Conservation (phyloP, 2,113 vertebrate species). For the Sarotherodon lohbergeri region DNA sequence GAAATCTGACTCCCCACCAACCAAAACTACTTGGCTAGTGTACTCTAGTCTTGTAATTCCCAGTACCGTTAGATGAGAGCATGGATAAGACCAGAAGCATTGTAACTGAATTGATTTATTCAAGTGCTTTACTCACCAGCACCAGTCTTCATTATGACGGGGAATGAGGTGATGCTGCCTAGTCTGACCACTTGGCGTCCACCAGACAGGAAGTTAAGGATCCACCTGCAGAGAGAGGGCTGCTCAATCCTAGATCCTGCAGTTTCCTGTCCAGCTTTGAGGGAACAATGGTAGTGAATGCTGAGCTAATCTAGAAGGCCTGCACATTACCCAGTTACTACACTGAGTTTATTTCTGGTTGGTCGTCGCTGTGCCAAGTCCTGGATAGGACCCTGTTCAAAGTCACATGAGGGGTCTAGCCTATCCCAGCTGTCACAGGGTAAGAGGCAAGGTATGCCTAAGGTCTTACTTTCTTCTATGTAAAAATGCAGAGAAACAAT, state of each 20-base stretch:
- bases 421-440: not conserved
- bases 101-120: not conserved
- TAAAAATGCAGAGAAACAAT: not conserved
- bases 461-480: not conserved
- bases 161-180: no score
- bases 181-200: no score
- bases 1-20: not conserved
- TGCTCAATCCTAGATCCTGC: no score
- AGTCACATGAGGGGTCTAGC: not conserved
- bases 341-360: not conserved
- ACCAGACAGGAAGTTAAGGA: no score
- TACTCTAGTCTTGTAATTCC: not conserved
- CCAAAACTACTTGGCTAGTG: not conserved
- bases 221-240: no score
- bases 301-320: not conserved
- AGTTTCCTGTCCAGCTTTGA: no score
- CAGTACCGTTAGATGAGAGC: not conserved
- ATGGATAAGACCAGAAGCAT: not conserved
- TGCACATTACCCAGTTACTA: not conserved
- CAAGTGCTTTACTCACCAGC: not conserved
- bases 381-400: not conserved
- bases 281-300: no score
- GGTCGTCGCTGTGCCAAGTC: fast-evolving
- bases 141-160: no score
- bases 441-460: not conserved